These are phyloP conservation scores for Pseudobourletiella spinata DNA, from an alignment of 1,140 invertebrate genomes.

Conservation along the genomic window DNA sequence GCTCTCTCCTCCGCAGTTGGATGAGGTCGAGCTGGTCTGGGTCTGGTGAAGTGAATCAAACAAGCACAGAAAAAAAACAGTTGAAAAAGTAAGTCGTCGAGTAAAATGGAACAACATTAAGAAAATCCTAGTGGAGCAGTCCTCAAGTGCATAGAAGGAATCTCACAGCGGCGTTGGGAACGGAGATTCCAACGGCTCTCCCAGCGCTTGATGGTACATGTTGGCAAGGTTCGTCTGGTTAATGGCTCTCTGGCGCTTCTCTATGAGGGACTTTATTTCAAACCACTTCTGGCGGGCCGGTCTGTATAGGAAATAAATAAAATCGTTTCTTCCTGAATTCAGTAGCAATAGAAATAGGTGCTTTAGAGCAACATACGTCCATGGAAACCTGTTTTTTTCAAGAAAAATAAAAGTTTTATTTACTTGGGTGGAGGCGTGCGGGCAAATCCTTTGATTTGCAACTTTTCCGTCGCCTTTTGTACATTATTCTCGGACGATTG, in stretches of 20 bases:
- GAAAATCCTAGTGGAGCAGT: no score
- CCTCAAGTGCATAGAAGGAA: background rate
- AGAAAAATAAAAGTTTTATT: no score
- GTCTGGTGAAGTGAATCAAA: slow-evolving; percentile 5
- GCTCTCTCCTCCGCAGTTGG: slow-evolving; percentile 22
- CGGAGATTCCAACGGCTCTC: slow-evolving; percentile 29
- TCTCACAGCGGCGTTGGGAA: slow-evolving; percentile 30
- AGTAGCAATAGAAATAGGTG: no score
- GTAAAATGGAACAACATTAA: no score
- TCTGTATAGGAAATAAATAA: slow-evolving; percentile 16
- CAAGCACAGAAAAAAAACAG: no score
- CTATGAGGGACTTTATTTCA: slow-evolving; percentile 32
- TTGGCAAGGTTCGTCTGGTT: slow-evolving; percentile 23
- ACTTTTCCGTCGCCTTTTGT: slow-evolving; percentile 39
- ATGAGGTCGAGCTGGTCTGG: slow-evolving; percentile 31
- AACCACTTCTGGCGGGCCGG: slow-evolving; percentile 35
- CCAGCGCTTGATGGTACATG: slow-evolving; percentile 16
- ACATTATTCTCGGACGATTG: slow-evolving; percentile 42
- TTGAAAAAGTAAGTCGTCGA: no score
- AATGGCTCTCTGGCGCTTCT: slow-evolving; percentile 30
- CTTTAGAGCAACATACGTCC: no score
- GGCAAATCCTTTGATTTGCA: slow-evolving; percentile 34
- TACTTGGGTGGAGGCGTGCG: slow-evolving; percentile 34
- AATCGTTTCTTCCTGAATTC: no score
- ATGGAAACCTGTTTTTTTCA: no score